Percentiles rank a stretch among this genome's conserved stretches.
phyloP scores from a whole-genome alignment of 2,888 invertebrate genomes.

The Aelia acuminata region DNA sequence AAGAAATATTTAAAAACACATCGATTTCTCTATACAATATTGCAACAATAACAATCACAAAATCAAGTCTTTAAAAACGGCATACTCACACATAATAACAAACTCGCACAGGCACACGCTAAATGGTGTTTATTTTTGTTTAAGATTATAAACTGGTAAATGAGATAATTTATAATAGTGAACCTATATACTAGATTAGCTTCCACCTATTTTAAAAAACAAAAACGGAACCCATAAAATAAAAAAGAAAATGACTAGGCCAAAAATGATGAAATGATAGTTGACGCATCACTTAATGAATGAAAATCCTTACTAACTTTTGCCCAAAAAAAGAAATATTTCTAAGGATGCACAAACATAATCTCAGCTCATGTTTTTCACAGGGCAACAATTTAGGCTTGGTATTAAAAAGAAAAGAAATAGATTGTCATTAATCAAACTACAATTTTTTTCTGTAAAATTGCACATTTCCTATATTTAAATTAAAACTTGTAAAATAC shows the following conservation, averaged over 20 bases:
- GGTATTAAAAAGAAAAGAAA: not conserved
- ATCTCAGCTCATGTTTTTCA: no score
- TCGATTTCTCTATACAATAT: conserved; percentile 9
- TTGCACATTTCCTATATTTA: no score
- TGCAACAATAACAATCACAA: not conserved
- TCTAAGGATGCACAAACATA: not conserved
- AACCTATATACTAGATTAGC: not conserved
- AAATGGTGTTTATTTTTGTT: conserved; percentile 8
- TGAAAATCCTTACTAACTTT: not conserved
- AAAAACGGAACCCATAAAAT: conserved; percentile 21
- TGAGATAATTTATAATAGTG: not conserved
- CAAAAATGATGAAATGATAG: conserved; percentile 2
- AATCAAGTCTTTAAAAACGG: conserved; percentile 35
- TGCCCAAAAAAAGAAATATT: not conserved
- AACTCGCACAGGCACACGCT: conserved; percentile 16
- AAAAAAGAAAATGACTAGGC: not conserved
- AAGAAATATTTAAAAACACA: not conserved
- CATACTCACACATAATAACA: not conserved
- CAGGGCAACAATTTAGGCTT: not conserved
- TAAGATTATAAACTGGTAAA: not conserved
- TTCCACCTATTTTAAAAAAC: not conserved
- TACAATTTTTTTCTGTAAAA: not conserved
- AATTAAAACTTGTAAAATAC: no score
- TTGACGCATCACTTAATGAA: not conserved
- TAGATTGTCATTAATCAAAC: not conserved